These are phyloP conservation scores for Eucera pruinosa DNA, from an alignment of 2,888 invertebrate species.

Conservation along the genomic window DNA sequence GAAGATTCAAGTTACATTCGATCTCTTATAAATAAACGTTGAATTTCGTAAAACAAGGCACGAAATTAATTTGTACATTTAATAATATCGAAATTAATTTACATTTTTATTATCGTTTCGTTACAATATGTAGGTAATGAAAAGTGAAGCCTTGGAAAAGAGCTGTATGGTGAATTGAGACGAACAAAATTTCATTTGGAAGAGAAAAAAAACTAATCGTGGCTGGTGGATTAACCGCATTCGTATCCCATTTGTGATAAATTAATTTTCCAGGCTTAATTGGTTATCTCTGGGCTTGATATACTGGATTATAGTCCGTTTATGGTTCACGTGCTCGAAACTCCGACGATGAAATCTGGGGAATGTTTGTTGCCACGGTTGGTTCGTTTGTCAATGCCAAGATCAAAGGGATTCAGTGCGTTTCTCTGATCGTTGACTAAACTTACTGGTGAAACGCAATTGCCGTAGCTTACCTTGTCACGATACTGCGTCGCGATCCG, in stretches of 20 bases:
- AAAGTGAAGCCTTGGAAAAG: background rate
- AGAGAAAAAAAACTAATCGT: no score
- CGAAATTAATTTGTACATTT: no score
- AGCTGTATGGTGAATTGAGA: background rate
- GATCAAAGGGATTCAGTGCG: conserved; percentile 50
- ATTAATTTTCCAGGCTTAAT: conserved; percentile 47
- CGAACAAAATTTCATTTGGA: background rate
- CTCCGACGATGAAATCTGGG: conserved; percentile 32
- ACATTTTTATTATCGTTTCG: background rate
- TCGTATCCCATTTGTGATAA: conserved; percentile 5
- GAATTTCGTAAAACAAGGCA: no score
- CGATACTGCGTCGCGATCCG: background rate
- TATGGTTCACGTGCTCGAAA: conserved; percentile 18
- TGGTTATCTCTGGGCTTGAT: conserved; percentile 28
- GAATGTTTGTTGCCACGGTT: conserved; percentile 34
- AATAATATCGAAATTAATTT: no score
- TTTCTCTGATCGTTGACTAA: conserved; percentile 43
- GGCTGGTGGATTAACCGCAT: conserved; percentile 4
- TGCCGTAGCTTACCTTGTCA: conserved; percentile 26
- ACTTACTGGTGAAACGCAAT: conserved; percentile 37
- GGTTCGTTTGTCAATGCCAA: conserved; percentile 50
- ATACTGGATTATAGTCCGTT: conserved; percentile 28
- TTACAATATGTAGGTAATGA: background rate
- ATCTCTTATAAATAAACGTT: no score
- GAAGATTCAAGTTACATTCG: no score